phyloP scores from a whole-genome alignment of 2,797 vertebrate genomes.

The Artibeus lituratus region DNA sequence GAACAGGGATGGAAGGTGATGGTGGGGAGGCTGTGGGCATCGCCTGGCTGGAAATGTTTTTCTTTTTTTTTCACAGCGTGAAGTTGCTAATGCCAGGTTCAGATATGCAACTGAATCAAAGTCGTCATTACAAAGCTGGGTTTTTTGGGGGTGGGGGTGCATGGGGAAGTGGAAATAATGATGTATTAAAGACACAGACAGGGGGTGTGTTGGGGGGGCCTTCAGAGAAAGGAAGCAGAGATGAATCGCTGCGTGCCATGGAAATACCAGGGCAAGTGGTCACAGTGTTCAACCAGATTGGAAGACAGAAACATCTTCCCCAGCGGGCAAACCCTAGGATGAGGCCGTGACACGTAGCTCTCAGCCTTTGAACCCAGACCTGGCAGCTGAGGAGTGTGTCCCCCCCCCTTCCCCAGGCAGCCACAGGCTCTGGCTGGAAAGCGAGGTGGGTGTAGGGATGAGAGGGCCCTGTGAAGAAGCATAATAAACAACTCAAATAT shows the following conservation, averaged over 20 bases:
- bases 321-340: neutral
- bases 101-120: conserved; percentile 89
- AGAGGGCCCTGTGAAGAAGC: conserved; percentile 52
- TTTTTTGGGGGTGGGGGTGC: neutral
- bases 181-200: neutral
- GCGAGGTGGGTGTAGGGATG: conserved; percentile 54
- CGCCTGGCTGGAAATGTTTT: conserved; percentile 61
- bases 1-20: neutral
- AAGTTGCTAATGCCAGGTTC: conserved; percentile 80
- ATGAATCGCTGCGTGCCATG: conserved; percentile 36
- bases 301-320: conserved; percentile 43
- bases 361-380: conserved; percentile 62
- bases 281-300: conserved; percentile 41
- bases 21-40: neutral
- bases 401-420: conserved; percentile 30
- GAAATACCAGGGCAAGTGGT: conserved; percentile 50
- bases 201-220: neutral
- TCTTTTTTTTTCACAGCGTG: conserved; percentile 69
- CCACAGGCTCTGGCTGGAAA: conserved; percentile 22
- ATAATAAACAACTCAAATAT: conserved; percentile 75
- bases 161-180: conserved; percentile 11
- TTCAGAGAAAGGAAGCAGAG: conserved; percentile 44
- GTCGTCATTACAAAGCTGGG: conserved; percentile 21
- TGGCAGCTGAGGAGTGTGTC: neutral
- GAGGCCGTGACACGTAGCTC: neutral